A percentile compares a stretch with the other conserved stretches of the same genome.
Evolutionary conservation across 2,113 vertebrate species (phyloP).

Genomic region (Psilopsiagon aurifrons): DNA sequence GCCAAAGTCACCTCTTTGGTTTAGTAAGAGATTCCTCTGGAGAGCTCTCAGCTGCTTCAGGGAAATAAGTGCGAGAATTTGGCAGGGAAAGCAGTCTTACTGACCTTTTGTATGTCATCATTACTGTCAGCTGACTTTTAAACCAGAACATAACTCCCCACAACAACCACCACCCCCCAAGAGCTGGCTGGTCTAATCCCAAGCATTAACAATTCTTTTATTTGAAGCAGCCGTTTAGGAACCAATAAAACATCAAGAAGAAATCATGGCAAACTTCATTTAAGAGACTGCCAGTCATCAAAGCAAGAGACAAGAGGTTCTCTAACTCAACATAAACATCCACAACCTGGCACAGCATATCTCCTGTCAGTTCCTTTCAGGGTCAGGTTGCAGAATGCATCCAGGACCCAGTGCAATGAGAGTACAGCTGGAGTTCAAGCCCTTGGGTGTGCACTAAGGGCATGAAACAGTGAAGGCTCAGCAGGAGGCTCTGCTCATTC

Average conservation of each 20-base stretch:
- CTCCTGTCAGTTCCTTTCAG: background rate
- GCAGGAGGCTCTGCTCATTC: background rate
- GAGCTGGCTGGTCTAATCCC: background rate
- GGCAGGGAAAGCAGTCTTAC: background rate
- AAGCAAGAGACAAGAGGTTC: background rate
- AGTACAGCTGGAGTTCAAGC: background rate
- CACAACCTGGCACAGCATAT: background rate
- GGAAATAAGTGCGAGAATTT: background rate
- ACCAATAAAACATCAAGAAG: background rate
- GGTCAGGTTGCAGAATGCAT: background rate
- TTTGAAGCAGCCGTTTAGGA: background rate
- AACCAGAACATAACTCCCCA: background rate
- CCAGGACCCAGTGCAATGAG: too few species aligned
- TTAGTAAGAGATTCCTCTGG: background rate
- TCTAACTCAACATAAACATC: background rate
- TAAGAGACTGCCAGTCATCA: background rate
- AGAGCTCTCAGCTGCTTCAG: background rate
- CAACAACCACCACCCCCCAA: background rate
- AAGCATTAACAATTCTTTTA: background rate
- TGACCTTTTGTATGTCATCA: background rate
- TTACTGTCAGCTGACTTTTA: background rate
- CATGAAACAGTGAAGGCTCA: background rate
- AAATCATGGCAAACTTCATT: background rate
- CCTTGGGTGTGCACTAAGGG: background rate
- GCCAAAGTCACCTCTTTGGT: background rate